A percentile compares a stretch with the other conserved stretches of the same genome.
Evolutionary conservation across 2,888 invertebrate genomes (phyloP).

Genomic region (Neoaliturus tenellus): DNA sequence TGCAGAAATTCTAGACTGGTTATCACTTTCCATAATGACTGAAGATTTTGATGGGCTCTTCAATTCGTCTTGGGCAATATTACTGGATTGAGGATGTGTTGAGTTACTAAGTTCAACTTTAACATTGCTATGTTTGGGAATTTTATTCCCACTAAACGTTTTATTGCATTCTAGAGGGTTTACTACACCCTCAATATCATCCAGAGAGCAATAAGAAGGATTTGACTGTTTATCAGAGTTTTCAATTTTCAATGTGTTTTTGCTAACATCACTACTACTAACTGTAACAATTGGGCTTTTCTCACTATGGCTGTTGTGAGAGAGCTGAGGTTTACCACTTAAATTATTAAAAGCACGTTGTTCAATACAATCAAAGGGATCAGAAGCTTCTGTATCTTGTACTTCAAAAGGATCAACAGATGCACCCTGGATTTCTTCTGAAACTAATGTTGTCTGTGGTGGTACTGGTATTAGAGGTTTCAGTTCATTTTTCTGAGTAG

Average conservation of each 20-base stretch:
- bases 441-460: background rate
- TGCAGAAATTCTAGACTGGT: background rate
- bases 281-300: background rate
- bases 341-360: background rate
- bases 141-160: background rate
- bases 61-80: background rate
- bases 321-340: background rate
- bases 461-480: slow-evolving; percentile 35
- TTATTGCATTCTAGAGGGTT: background rate
- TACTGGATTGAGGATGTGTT: background rate
- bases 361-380: slow-evolving; percentile 33
- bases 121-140: background rate
- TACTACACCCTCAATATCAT: background rate
- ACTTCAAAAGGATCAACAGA: background rate
- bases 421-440: background rate
- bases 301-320: background rate
- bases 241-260: background rate
- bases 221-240: background rate
- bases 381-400: background rate
- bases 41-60: background rate
- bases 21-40: background rate
- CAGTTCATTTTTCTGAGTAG: background rate
- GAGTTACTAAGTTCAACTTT: background rate
- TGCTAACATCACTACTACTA: background rate
- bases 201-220: background rate